A percentile compares a stretch with the other conserved stretches of the same genome.
phyloP scores from a whole-genome alignment of 2,113 vertebrate genomes.

The Phainopepla nitens region DNA sequence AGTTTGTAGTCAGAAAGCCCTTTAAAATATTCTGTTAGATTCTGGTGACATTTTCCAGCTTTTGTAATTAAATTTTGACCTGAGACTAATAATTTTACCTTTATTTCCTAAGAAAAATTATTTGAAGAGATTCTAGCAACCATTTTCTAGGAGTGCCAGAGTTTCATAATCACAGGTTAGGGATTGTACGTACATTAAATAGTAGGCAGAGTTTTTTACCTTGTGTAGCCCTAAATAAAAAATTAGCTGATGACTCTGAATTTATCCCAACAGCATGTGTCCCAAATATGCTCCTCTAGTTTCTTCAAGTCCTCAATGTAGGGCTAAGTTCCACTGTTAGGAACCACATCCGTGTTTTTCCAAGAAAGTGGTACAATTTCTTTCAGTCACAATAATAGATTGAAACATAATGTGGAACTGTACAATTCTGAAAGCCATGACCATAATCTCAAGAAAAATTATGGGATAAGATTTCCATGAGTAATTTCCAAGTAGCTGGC shows the following conservation, averaged over 20 bases:
- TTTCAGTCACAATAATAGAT: neutral
- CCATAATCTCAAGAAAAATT: neutral
- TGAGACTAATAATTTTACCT: neutral
- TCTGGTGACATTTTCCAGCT: neutral
- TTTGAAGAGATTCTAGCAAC: neutral
- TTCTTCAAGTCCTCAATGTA: neutral
- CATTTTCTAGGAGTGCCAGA: neutral
- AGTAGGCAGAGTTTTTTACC: neutral
- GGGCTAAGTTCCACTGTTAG: neutral
- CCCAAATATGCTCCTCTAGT: accelerated
- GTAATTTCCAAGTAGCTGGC: neutral
- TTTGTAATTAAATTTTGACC: neutral
- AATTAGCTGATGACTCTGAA: neutral
- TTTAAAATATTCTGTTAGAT: neutral
- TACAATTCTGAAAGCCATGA: neutral
- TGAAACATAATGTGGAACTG: neutral
- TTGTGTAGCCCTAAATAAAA: neutral
- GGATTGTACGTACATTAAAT: neutral
- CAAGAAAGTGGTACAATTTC: neutral
- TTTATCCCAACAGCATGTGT: neutral
- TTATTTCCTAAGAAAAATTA: neutral
- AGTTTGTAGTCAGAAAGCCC: neutral
- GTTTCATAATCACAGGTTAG: neutral
- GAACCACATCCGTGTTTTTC: neutral
- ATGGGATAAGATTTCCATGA: neutral